A percentile compares a stretch with the other conserved stretches of the same genome.
These are phyloP conservation scores for Neosilurus hyrtlii DNA, from an alignment of 2,797 vertebrate species.

Conservation along the genomic window DNA sequence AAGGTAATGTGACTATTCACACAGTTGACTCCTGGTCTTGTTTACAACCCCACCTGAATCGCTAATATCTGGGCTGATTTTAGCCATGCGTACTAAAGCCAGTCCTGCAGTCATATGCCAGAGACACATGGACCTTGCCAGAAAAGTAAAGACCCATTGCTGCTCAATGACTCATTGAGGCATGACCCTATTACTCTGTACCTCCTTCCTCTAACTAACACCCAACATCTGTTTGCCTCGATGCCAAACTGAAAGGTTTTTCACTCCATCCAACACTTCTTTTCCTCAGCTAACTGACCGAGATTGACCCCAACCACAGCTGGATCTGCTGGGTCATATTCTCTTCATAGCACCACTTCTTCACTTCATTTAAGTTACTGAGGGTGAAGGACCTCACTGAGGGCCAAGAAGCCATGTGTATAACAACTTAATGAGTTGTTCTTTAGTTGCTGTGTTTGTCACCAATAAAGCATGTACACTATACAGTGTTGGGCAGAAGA, in stretches of 20 bases:
- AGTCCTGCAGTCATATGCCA: conserved; percentile 34
- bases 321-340: conserved; percentile 64
- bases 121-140: conserved; percentile 21
- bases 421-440: neutral
- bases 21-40: neutral
- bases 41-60: neutral
- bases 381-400: neutral
- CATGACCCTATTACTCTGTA: conserved; percentile 63
- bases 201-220: conserved; percentile 60
- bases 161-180: conserved; percentile 66
- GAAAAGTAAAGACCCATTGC: conserved; percentile 49
- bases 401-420: neutral
- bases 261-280: neutral
- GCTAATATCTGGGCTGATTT: conserved; percentile 12
- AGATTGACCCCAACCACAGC: conserved; percentile 56
- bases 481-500: no score
- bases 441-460: no score
- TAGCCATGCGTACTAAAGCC: conserved; percentile 30
- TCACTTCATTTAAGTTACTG: neutral
- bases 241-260: conserved; percentile 40
- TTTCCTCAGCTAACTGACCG: neutral
- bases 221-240: conserved; percentile 61
- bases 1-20: neutral
- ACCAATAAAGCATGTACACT: no score
- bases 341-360: conserved; percentile 48